Base-by-base conservation (phyloP, 2,797 vertebrate species). In the Danio albolineatus region DNA sequence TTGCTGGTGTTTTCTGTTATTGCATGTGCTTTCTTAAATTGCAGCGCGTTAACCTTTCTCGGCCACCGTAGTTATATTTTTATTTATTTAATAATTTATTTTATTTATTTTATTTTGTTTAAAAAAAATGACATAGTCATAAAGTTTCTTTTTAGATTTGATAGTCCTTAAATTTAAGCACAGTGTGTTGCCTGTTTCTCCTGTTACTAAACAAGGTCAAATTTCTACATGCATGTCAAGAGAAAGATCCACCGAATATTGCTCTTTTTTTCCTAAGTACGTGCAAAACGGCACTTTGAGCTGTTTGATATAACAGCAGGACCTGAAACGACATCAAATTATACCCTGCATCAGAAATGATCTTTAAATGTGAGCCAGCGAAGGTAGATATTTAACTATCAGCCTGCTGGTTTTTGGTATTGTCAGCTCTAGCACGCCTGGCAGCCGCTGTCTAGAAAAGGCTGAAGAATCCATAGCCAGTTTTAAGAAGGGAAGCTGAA, bases 251-350 rank as follows among this genome's bases (percentile, higher is more conserved):
- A 39, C 9, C 70, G 28, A 16, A 51, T 19, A 19, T n/a, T 12
- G 6, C 0, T 14, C n/a, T 19, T 43, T 17, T 38, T 44, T 12
- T 9, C 0, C 43, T 51, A 4, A 51, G 3, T 48, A 21, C 0
- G 6, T 4, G 7, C 51, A 16, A 72, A 72, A 72, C 56, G 17
- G n/a, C 12, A 41, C 12, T 19, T 69, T 28, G 1, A 38, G 39
- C 38, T 17, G 38, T 62, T 62, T 41, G 62, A 65, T 44, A 10
- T 19, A 65, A 21, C 41, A 65, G n/a, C 61, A 64, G 38, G 17
- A 19, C 10, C 39, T 41, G 38, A 71, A 54, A 17, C 36, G 2
- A 17, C n/a, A 41, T 6, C 6, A 71, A 54, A 56, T 38, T 5
- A 19, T 72, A 54, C 36, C 7, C n/a, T 41, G 16, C n/a, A 5